Evolutionary conservation across 2,113 vertebrate genomes (phyloP), one percentile per base, ranked within the genome.

Genomic region (Tympanuchus pallidicinctus): DNA sequence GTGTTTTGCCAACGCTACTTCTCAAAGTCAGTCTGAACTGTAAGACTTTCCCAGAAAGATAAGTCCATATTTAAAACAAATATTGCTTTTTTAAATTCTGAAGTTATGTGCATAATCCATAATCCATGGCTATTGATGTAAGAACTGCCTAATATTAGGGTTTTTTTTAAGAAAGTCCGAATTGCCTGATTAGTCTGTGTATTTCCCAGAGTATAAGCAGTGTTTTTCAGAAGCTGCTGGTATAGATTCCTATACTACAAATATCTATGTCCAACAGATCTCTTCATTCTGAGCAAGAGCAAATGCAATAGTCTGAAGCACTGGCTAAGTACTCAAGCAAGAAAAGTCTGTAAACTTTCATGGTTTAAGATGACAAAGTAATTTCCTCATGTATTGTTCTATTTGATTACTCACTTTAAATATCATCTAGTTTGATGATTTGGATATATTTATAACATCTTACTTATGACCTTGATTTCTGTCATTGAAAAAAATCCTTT

Each of bases 361-460:
- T 84, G 2, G 84, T 87, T 92, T 85, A 72, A 69, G 52, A 45
- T 79, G 72, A 71, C 30, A 83, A 78, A 82, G 38, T 64, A 91
- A 80, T 93, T 88, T 94, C 70, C 32, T 67, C 15, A 59, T 59
- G 60, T 34, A 18, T n/a, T 54, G 50, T 88, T 89, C 56, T 67
- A 25, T 91, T 94, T 90, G 30, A 74, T 79, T 89, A 16, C 40
- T 36, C 79, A n/a, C 36, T 80, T 73, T 82, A 60, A 89, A 79
- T 76, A 73, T 42, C 20, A 27, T 63, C 22, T 66, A 21, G 24
- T 91, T 83, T 77, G 40, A 69, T 50, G 13, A 52, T 77, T 73
- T 83, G 19, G 14, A 64, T 27, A 24, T 67, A 38, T 50, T 87
- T 13, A 78, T 59, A 34, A 34, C 1, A 0, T 73, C 36, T 82